Evolutionary conservation across 2,113 vertebrate species (phyloP).

Genomic region (Procavia capensis): DNA sequence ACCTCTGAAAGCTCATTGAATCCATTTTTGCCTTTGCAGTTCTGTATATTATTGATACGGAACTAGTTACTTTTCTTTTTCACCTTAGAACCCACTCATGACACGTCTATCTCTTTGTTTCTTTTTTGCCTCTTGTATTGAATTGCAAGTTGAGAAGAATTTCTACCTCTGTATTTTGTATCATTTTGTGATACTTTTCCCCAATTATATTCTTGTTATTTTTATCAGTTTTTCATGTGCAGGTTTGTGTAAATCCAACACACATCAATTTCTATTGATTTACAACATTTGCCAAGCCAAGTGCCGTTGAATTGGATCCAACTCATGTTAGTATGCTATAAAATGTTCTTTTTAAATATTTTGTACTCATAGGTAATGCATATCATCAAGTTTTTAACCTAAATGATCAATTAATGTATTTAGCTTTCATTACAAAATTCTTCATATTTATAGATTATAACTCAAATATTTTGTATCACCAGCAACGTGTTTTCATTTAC

Average conservation of each 20-base stretch:
- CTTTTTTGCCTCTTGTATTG: slow-evolving; percentile 22
- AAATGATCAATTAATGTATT: slow-evolving; percentile 62
- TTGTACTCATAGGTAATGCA: slow-evolving; percentile 47
- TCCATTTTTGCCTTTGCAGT: neutral
- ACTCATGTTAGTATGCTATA: neutral
- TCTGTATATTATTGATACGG: neutral
- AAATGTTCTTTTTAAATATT: slow-evolving; percentile 61
- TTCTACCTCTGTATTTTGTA: slow-evolving; percentile 50
- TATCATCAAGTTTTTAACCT: slow-evolving; percentile 52
- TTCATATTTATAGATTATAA: slow-evolving; percentile 38
- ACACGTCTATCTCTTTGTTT: slow-evolving; percentile 53
- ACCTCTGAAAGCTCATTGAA: neutral
- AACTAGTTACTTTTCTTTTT: neutral
- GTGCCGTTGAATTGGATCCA: no score
- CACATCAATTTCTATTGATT: neutral
- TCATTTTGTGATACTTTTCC: neutral
- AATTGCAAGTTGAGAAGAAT: slow-evolving; percentile 68
- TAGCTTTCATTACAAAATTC: slow-evolving; percentile 29
- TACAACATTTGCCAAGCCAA: slow-evolving; percentile 37
- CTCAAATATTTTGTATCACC: slow-evolving; percentile 35
- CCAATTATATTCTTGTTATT: slow-evolving; percentile 63
- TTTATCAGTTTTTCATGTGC: slow-evolving; percentile 20
- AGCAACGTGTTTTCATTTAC: slow-evolving; percentile 45
- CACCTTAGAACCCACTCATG: slow-evolving; percentile 34
- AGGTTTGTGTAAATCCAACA: slow-evolving; percentile 63